A percentile compares a stretch with the other conserved stretches of the same genome.
These are phyloP conservation scores for Rhinolophus sinicus DNA, from an alignment of 2,113 vertebrate species.

Conservation along the genomic window DNA sequence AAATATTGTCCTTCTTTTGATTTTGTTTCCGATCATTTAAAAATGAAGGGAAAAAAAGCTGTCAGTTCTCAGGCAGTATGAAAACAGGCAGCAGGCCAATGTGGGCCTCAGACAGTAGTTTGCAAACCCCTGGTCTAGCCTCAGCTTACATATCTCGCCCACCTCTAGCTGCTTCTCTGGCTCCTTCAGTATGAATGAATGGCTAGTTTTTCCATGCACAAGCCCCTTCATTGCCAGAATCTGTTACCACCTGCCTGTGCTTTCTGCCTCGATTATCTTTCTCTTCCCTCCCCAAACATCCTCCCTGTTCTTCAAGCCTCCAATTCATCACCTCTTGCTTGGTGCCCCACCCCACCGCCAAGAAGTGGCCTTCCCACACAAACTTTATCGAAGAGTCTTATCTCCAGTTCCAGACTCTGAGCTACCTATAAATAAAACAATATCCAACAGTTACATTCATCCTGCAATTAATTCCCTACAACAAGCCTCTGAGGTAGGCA, in stretches of 20 bases:
- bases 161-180: not conserved
- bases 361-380: not conserved
- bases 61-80: rapidly evolving
- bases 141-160: not conserved
- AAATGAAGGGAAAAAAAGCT: no score
- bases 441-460: not conserved
- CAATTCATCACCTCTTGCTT: not conserved
- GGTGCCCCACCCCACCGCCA: no score
- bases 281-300: not conserved
- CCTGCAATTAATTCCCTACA: not conserved
- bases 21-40: not conserved
- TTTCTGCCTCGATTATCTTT: not conserved
- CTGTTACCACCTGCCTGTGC: not conserved
- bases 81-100: not conserved
- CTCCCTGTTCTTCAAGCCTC: not conserved
- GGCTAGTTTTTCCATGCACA: not conserved
- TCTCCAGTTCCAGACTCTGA: not conserved
- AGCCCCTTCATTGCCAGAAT: not conserved
- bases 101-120: rapidly evolving
- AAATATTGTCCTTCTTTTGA: not conserved
- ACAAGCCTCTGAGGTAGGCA: not conserved
- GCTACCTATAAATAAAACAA: not conserved
- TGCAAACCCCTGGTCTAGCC: not conserved
- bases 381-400: not conserved
- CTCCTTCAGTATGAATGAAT: no score